Percentiles rank a stretch among this genome's conserved stretches.
Evolutionary conservation across 1,140 invertebrate species (phyloP).

Genomic region (Theocolax elegans): DNA sequence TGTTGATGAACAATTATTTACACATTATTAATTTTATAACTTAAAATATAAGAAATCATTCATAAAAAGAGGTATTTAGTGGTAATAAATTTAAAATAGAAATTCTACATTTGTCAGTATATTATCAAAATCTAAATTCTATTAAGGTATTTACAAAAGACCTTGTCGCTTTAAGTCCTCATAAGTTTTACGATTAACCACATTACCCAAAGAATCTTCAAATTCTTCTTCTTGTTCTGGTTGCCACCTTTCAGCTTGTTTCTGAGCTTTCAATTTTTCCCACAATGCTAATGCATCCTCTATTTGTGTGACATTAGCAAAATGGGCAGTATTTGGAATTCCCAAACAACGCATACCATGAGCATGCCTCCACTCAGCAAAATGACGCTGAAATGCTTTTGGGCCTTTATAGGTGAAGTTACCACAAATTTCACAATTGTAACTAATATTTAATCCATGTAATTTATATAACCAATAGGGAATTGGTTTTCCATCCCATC

Average conservation of each 20-base stretch:
- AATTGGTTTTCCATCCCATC: conserved; percentile 99
- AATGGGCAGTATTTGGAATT: conserved; percentile 99
- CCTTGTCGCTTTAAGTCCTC: conserved; percentile 99
- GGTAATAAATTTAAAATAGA: not conserved
- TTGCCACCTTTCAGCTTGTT: conserved; percentile 95
- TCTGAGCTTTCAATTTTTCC: conserved; percentile 96
- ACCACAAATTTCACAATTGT: conserved; percentile 99
- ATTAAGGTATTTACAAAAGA: conserved; percentile 75
- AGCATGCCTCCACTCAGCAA: conserved; percentile 99
- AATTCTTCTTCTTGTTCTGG: conserved; percentile 98
- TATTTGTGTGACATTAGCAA: conserved; percentile 99
- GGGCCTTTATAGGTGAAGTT: conserved; percentile 99
- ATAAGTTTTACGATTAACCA: conserved; percentile 97
- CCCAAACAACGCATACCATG: conserved; percentile 99
- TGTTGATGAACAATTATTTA: no score
- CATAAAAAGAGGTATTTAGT: no score
- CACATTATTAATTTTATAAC: no score
- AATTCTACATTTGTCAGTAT: not conserved
- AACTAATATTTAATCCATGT: conserved; percentile 98
- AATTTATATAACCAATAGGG: conserved; percentile 99
- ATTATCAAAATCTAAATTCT: not conserved
- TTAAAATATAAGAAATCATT: no score
- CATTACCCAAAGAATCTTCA: conserved; percentile 98
- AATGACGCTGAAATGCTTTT: conserved; percentile 99
- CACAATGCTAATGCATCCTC: conserved; percentile 97